Conservation (phyloP, 2,113 vertebrate genomes). For the Rhinolophus sinicus region DNA sequence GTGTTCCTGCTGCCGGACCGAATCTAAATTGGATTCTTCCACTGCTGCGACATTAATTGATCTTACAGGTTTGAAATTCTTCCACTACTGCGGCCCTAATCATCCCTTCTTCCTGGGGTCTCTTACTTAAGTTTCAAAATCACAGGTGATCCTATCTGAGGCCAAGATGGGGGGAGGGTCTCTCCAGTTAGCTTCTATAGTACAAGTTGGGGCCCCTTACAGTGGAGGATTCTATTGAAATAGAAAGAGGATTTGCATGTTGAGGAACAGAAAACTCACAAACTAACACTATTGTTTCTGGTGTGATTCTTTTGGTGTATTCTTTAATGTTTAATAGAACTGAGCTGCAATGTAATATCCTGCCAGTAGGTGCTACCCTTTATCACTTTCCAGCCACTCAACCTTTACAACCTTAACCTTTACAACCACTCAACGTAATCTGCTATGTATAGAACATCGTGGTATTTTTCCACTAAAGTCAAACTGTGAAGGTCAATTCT, state of each 20-base stretch:
- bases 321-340: conserved; percentile 32
- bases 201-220: not conserved
- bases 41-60: not conserved
- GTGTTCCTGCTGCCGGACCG: not conserved
- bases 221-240: not conserved
- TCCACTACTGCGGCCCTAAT: too few species aligned
- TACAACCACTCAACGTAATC: not conserved
- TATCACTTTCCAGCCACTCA: not conserved
- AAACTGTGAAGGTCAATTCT: not conserved
- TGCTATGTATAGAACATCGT: not conserved
- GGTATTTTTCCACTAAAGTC: not conserved
- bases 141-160: not conserved
- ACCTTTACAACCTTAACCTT: not conserved
- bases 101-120: not conserved
- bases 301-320: not conserved
- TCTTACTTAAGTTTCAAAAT: not conserved
- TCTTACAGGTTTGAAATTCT: too few species aligned
- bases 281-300: not conserved
- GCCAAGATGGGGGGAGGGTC: not conserved
- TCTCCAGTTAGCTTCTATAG: not conserved
- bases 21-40: not conserved
- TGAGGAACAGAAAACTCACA: not conserved
- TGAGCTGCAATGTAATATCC: not conserved
- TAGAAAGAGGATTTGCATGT: not conserved
- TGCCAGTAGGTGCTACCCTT: conserved; percentile 42